Evolutionary conservation across 2,113 vertebrate species (phyloP), one percentile per base, ranked within the genome.

Genomic region (Gallinago undulata): DNA sequence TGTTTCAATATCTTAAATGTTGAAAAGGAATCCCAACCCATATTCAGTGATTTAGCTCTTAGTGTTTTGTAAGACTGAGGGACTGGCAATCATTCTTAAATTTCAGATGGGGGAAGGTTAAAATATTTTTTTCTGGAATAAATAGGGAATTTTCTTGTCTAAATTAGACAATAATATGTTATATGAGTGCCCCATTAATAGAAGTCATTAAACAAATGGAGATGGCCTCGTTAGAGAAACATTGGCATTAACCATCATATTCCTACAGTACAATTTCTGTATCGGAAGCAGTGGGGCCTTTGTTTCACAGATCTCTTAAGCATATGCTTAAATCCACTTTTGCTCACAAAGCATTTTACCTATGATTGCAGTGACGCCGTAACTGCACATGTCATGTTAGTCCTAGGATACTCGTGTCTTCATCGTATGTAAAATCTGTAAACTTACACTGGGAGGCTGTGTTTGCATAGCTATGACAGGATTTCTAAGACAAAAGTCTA

Each of bases 341-440:
- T 89, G 35, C 69, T 57, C 28, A 60, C 33, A 31, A 25, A 35
- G 66, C 30, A 6, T 51, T 83, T 77, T 74, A 31, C 13, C 33
- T 67, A 0, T 51, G 66, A 39, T 28, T 78, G 30, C 51, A 72
- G 62, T 33, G 50, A n/a, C 13, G 13, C 27, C 1, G 0, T 51
- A 72, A 41, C 28, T 48, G 6, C 23, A 27, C 0, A 1, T 87
- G 37, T 35, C 47, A 25, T 8, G 56, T 7, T 10, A 69, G 41
- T 62, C 22, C 11, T 1, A 25, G 51, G 66, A 62, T 51, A 62
- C 43, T 79, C 56, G 11, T 37, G 50, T 25, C 47, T 80, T 75
- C 70, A 24, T 69, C 25, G 30, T 10, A 11, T 7, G 5, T 75
- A 39, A 53, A 60, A 78, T 64, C 47, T 39, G 47, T 75, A 63